Base-by-base conservation (phyloP, 2,888 invertebrate species). In the Chouioia cunea region DNA sequence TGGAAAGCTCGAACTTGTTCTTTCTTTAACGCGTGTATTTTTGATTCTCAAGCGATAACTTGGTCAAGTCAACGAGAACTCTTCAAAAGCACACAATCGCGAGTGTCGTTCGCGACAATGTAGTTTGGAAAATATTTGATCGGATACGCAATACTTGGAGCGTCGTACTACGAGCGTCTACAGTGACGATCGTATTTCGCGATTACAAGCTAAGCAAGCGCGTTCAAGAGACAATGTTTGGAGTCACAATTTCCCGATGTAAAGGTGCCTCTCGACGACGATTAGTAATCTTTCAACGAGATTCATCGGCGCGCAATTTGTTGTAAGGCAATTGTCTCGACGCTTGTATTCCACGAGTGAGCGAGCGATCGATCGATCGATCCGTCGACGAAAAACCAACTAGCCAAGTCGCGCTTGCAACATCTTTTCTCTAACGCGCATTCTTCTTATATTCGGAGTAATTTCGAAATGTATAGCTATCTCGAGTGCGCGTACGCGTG, bases 391-490 rank as follows among this genome's bases (percentile, higher is more conserved):
- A 6, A 36, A 36, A 63, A 44, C 44, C 8, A 22, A 48, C n/a
- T 53, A 44, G 36, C 20, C 43, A 36, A 50, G 52, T 14, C 23
- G n/a, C 18, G 52, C 46, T 47, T 47, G 54, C 23, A 57, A 36
- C 48, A 36, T 20, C 18, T 23, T n/a, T n/a, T n/a, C n/a, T n/a
- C 48, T 48, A 4, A 2, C 20, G 50, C 18, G 46, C 46, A 57
- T 58, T 36, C 36, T 65, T 50, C 50, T n/a, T n/a, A 20, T 58
- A 65, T 50, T 16, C 43, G 22, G 43, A 66, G 54, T 22, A 50
- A 46, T 59, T 44, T 58, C 44, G 27, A 27, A 53, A 53, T 47
- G 46, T 50, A 69, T 23, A n/a, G n/a, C n/a, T n/a, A n/a, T n/a
- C n/a, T n/a, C n/a, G n/a, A n/a, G 50, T 62, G 62, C 50, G 16